Evolutionary conservation across 1,140 invertebrate genomes (phyloP).

Genomic region (Drosophila sucinea): DNA sequence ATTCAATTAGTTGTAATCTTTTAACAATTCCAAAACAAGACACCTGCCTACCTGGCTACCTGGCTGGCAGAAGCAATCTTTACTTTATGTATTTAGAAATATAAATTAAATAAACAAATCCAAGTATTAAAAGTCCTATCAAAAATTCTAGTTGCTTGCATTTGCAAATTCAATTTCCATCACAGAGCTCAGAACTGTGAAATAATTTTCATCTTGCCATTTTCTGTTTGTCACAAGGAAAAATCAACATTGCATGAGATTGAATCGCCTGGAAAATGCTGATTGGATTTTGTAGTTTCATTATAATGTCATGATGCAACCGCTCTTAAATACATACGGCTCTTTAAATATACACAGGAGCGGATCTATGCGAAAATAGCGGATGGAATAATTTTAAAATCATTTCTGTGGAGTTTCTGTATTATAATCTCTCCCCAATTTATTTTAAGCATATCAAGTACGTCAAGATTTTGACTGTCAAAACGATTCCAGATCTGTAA

Average conservation of each 20-base stretch:
- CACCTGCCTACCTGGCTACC: neutral
- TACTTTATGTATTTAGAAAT: conserved; percentile 16
- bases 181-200: conserved; percentile 29
- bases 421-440: no score
- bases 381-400: no score
- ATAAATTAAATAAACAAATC: conserved; percentile 55
- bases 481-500: neutral
- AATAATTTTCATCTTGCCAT: conserved; percentile 37
- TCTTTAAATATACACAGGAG: neutral
- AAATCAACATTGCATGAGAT: conserved; percentile 4
- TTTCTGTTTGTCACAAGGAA: conserved; percentile 14
- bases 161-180: neutral
- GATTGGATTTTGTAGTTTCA: conserved; percentile 31
- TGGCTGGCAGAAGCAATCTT: conserved; percentile 1
- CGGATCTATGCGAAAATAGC: neutral
- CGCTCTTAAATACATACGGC: neutral
- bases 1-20: conserved; percentile 52
- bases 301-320: neutral
- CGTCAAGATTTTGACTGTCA: neutral
- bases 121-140: conserved; percentile 9
- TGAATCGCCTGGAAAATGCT: conserved; percentile 23
- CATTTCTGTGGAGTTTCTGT: no score
- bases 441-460: neutral
- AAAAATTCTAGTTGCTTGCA: conserved; percentile 9
- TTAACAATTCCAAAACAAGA: conserved; percentile 2